Evolutionary conservation across 2,113 vertebrate species (phyloP).

Genomic region (Lucifuga dentata): DNA sequence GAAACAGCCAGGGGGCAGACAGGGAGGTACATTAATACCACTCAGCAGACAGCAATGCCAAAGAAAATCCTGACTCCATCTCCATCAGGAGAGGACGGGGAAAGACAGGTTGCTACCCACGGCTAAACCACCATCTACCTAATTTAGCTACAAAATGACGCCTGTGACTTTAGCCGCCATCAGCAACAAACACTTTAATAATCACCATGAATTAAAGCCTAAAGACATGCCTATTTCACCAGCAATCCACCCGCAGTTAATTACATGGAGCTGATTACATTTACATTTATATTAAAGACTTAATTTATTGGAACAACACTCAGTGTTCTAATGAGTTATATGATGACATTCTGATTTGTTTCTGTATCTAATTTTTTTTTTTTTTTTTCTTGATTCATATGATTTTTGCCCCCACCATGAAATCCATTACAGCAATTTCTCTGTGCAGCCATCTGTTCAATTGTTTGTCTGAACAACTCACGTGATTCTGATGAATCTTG

Average conservation of each 20-base stretch:
- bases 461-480: background rate
- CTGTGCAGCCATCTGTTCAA: constrained; percentile 48
- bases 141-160: constrained; percentile 33
- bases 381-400: constrained; percentile 53
- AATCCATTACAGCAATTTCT: constrained; percentile 40
- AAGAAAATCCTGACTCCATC: constrained; percentile 35
- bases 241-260: constrained; percentile 56
- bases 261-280: constrained; percentile 65
- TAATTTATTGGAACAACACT: constrained; percentile 71
- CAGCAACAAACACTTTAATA: constrained; percentile 50
- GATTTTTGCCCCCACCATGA: constrained; percentile 26
- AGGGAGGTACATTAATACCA: constrained; percentile 55
- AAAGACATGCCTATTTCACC: constrained; percentile 26
- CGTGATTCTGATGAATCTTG: constrained; percentile 3
- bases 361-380: constrained; percentile 53
- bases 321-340: constrained; percentile 58
- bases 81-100: constrained; percentile 28
- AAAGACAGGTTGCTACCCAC: background rate
- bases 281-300: constrained; percentile 78
- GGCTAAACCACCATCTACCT: constrained; percentile 38
- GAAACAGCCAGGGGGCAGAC: constrained; percentile 44
- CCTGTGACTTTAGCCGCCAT: constrained; percentile 19
- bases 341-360: constrained; percentile 64
- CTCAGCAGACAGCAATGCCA: constrained; percentile 8
- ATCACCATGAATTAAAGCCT: constrained; percentile 48